Percentiles rank a stretch among this genome's conserved stretches.
Conservation (phyloP, 1,140 invertebrate species). For the Drosophila ananassae region DNA sequence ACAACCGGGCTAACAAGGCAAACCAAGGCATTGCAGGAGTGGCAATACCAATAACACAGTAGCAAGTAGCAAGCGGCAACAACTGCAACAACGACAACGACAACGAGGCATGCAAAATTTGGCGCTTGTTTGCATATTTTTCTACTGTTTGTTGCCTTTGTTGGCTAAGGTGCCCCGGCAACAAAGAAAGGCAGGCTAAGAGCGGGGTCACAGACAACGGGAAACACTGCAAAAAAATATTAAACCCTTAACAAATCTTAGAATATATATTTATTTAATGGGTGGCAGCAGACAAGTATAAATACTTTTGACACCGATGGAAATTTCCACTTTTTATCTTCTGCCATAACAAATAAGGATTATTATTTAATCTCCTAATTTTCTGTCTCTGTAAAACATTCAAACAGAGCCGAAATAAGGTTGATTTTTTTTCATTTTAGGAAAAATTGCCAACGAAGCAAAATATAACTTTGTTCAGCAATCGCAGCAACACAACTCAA, state of each 20-base stretch:
- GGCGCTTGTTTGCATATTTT: slow-evolving; percentile 67
- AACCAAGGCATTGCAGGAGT: slow-evolving; percentile 14
- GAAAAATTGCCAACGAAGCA: neutral
- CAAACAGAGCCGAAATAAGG: neutral
- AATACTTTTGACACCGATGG: too few relatives aligned
- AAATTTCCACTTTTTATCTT: too few relatives aligned
- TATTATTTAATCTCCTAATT: neutral
- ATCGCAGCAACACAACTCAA: neutral
- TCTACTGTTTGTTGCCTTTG: slow-evolving; percentile 38
- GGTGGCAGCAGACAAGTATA: slow-evolving; percentile 1
- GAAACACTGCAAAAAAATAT: neutral
- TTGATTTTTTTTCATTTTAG: neutral
- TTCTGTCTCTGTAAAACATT: neutral
- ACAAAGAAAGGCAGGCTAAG: slow-evolving; percentile 27
- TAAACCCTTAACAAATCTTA: too few relatives aligned
- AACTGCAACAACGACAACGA: neutral
- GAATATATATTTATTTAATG: too few relatives aligned
- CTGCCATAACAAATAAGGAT: slow-evolving; percentile 1
- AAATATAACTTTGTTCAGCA: neutral
- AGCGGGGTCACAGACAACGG: neutral
- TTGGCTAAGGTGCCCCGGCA: slow-evolving; percentile 10
- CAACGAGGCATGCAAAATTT: slow-evolving; percentile 33
- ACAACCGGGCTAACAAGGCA: slow-evolving; percentile 68
- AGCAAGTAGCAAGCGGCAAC: neutral
- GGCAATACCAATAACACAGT: slow-evolving; percentile 11